Percentiles rank a stretch among this genome's conserved stretches.
Evolutionary conservation across 2,797 vertebrate genomes (phyloP).

Genomic region (Hapalemur alaotrensis): DNA sequence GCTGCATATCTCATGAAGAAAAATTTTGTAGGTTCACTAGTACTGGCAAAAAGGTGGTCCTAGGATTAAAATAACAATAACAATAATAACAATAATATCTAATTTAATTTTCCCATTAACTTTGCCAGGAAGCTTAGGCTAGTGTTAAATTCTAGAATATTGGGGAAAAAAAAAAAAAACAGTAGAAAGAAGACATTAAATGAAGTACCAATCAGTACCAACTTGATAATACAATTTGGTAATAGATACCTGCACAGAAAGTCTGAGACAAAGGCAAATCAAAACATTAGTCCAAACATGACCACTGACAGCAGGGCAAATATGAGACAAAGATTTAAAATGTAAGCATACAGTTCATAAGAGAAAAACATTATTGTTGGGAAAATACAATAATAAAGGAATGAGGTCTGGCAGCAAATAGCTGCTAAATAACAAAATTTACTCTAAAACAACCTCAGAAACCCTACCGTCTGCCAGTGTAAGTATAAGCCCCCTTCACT

Average conservation of each 20-base stretch:
- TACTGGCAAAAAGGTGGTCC: not conserved
- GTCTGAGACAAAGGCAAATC: not conserved
- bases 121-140: not conserved
- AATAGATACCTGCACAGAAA: not conserved
- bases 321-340: constrained; percentile 46
- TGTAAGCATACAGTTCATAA: constrained; percentile 16
- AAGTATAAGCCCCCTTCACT: not conserved
- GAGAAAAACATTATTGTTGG: not conserved
- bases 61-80: constrained; percentile 2
- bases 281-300: constrained; percentile 26
- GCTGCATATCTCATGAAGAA: not conserved
- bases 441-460: constrained; percentile 27
- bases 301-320: not conserved
- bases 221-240: not conserved
- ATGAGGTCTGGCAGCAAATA: not conserved
- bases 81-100: not conserved
- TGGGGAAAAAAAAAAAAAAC: not conserved
- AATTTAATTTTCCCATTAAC: constrained; percentile 39
- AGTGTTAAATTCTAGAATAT: constrained; percentile 11
- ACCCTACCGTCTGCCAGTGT: not conserved
- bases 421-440: constrained; percentile 47
- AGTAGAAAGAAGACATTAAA: not conserved
- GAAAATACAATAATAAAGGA: constrained; percentile 25
- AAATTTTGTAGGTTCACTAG: not conserved
- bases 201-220: constrained; percentile 25